Conservation (phyloP, 2,113 vertebrate species). For the Pseudopipra pipra region DNA sequence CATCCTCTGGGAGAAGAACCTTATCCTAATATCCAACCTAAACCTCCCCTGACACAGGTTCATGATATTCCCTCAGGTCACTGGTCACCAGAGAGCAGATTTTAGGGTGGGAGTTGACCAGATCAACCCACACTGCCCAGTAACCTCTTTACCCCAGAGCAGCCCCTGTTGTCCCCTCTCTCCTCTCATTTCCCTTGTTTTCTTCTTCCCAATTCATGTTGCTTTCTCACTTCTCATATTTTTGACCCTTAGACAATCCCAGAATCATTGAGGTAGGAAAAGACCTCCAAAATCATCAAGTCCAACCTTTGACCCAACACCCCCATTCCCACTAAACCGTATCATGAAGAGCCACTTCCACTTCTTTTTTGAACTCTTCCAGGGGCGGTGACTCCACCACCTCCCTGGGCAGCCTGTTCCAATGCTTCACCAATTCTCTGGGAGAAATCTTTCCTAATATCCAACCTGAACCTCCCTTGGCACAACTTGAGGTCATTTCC, state of each 20-base stretch:
- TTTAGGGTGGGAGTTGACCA: accelerated
- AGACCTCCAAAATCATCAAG: background rate
- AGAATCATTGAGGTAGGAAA: background rate
- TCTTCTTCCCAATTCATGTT: background rate
- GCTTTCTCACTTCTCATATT: background rate
- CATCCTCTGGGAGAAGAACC: background rate
- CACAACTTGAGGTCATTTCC: background rate
- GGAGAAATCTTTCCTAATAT: background rate
- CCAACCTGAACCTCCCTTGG: background rate
- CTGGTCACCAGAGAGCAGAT: background rate
- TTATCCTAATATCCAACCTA: background rate
- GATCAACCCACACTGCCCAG: too few species aligned
- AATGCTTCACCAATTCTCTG: background rate
- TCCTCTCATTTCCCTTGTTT: background rate
- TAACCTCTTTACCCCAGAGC: background rate
- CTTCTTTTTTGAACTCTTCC: background rate
- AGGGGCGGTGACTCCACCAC: background rate
- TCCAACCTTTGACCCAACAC: background rate
- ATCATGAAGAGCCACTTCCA: background rate
- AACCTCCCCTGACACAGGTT: background rate
- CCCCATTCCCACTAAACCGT: background rate
- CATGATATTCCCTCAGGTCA: background rate
- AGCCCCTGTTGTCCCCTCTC: background rate
- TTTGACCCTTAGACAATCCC: background rate
- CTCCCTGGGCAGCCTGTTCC: background rate